Conservation (phyloP, 2,888 invertebrate species). For the Euphydryas editha region DNA sequence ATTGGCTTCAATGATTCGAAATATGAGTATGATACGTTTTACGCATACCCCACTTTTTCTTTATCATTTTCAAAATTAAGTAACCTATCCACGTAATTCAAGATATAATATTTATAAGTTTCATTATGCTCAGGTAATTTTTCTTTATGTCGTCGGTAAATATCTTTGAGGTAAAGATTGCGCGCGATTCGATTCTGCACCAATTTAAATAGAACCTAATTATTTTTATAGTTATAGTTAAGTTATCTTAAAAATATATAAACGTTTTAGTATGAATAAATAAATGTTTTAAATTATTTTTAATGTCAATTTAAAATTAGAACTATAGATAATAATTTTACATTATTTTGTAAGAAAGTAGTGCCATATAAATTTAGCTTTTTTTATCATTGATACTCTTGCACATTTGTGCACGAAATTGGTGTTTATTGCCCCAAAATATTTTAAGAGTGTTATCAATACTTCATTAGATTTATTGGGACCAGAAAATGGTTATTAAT, state of each 20-base stretch:
- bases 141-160: not conserved
- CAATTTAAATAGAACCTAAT: too few species aligned
- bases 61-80: too few species aligned
- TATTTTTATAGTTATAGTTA: too few species aligned
- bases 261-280: too few species aligned
- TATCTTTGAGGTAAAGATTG: not conserved
- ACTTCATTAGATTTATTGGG: slow-evolving; percentile 4
- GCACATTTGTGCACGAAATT: not conserved
- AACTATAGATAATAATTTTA: not conserved
- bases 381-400: not conserved
- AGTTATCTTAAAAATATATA: too few species aligned
- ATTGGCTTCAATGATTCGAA: not conserved
- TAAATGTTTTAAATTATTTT: not conserved
- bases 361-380: slow-evolving; percentile 2
- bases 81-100: too few species aligned
- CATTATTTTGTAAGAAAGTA: slow-evolving; percentile 6
- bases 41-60: too few species aligned
- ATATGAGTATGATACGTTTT: too few species aligned
- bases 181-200: too few species aligned
- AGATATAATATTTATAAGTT: too few species aligned
- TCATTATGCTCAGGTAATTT: not conserved
- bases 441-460: not conserved
- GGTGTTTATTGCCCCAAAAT: slow-evolving; percentile 4
- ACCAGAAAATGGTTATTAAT: slow-evolving; percentile 10
- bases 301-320: slow-evolving; percentile 1